Base-by-base conservation (phyloP, 2,113 vertebrate genomes). In the Erythrocebus patas region DNA sequence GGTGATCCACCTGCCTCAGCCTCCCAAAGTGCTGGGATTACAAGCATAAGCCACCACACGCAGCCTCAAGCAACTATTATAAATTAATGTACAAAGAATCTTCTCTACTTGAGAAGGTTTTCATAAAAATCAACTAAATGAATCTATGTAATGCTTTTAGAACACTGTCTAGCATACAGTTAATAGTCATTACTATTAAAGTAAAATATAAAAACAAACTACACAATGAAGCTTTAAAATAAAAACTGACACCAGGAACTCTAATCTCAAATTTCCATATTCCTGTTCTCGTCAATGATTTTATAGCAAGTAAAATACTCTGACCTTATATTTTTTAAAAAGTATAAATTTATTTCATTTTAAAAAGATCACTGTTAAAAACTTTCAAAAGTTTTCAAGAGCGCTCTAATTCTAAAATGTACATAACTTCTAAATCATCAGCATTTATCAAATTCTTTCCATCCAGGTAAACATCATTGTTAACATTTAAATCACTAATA, bases 171-270 rank as follows among this genome's bases (percentile, higher is more conserved):
- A n/a, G 52, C 9, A 95, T 20, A 73, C 0, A 83, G 27, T 23
- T 59, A 81, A 32, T 70, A 93, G 20, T 8, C 70, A 83, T 66
- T 82, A 89, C 27, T 43, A 59, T 5, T 85, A 57, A 96, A 83
- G 93, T 30, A 90, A 96, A 96, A 92, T 52, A 82, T n/a, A 93
- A 17, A 95, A 92, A 91, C 64, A 92, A 80, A 68, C 18, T 92
- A 3, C 14, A 96, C 11, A 52, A 17, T 50, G 13, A 83, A 85
- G 14, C 32, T 73, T 89, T 86, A 89, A 80, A 83, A 30, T 79
- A 13, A 12, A 89, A 88, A 95, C 5, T 66, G 43, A 88, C 43
- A 95, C 17, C 22, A 82, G 86, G 32, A 70, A 79, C 25, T 90
- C 55, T 96, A 87, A 93, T 38, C 48, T 88, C 79, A 96, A 91